Evolutionary conservation across 2,888 invertebrate genomes (phyloP).

Genomic region (Agrotis ipsilon): DNA sequence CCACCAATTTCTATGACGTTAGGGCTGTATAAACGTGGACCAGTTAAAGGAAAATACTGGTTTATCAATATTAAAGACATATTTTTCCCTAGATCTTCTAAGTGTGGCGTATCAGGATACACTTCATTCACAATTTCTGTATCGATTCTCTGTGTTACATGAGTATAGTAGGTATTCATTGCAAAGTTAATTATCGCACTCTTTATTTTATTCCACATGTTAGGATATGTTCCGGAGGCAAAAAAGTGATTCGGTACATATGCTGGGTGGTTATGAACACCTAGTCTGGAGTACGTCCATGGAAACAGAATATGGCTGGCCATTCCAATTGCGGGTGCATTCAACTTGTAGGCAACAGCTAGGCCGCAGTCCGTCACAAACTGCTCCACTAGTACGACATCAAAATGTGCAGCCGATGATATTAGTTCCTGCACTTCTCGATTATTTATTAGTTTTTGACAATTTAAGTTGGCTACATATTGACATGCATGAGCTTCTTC

Average conservation of each 20-base stretch:
- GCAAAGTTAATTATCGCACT: slow-evolving; percentile 77
- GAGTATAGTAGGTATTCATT: slow-evolving; percentile 67
- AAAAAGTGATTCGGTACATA: slow-evolving; percentile 90
- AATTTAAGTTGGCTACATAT: slow-evolving; percentile 63
- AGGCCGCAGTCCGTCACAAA: slow-evolving; percentile 91
- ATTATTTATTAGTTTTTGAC: slow-evolving; percentile 65
- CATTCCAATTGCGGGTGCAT: slow-evolving; percentile 88
- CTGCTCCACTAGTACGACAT: slow-evolving; percentile 90
- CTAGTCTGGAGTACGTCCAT: slow-evolving; percentile 90
- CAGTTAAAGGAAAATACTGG: slow-evolving; percentile 89
- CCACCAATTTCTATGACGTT: slow-evolving; percentile 90
- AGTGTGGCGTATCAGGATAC: slow-evolving; percentile 68
- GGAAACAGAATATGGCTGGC: slow-evolving; percentile 90
- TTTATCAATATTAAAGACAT: slow-evolving; percentile 80
- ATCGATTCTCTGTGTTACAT: slow-evolving; percentile 69
- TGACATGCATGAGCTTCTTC: slow-evolving; percentile 40
- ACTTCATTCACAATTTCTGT: slow-evolving; percentile 65
- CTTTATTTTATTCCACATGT: slow-evolving; percentile 81
- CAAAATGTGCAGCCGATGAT: slow-evolving; percentile 82
- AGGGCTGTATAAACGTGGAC: slow-evolving; percentile 84
- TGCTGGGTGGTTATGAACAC: slow-evolving; percentile 90
- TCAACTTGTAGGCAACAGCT: slow-evolving; percentile 88
- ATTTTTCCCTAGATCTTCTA: slow-evolving; percentile 73
- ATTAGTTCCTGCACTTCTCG: slow-evolving; percentile 64
- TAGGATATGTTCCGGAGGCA: slow-evolving; percentile 81